Conservation (phyloP, 2,888 invertebrate genomes). For the Conops quadrifasciatus region DNA sequence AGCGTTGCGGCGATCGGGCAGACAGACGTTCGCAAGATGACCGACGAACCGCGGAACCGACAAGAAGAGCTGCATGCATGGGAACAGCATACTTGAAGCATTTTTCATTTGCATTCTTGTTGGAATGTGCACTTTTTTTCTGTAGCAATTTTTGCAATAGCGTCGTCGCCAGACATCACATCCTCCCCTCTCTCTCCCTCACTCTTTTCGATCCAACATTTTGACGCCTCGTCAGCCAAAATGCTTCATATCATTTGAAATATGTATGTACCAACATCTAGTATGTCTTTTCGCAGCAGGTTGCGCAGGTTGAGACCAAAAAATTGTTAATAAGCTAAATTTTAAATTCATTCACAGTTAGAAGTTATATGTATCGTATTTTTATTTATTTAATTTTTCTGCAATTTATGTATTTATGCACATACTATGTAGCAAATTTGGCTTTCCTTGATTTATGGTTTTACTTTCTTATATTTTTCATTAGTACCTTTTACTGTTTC, state of each 20-base stretch:
- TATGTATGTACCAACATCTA: no score
- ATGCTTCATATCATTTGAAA: no score
- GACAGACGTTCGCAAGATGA: not conserved
- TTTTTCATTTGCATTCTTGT: slow-evolving; percentile 9
- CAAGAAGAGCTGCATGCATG: not conserved
- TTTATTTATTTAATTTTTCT: not conserved
- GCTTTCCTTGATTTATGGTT: not conserved
- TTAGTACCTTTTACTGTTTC: no score
- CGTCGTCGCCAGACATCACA: not conserved
- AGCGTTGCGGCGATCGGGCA: not conserved
- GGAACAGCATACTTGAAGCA: not conserved
- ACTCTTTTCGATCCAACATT: not conserved
- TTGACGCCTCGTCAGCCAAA: no score
- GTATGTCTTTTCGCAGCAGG: not conserved
- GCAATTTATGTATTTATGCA: not conserved
- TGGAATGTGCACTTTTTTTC: not conserved
- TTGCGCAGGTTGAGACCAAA: not conserved
- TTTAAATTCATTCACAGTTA: slow-evolving; percentile 14
- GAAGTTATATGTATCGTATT: not conserved
- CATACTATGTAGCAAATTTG: no score
- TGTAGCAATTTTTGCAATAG: not conserved
- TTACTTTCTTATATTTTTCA: no score
- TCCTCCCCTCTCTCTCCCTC: not conserved
- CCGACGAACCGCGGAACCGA: not conserved
- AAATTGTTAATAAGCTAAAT: slow-evolving; percentile 15